Evolutionary conservation across 2,888 invertebrate genomes (phyloP).

Genomic region (Drosophila percnosoma): DNA sequence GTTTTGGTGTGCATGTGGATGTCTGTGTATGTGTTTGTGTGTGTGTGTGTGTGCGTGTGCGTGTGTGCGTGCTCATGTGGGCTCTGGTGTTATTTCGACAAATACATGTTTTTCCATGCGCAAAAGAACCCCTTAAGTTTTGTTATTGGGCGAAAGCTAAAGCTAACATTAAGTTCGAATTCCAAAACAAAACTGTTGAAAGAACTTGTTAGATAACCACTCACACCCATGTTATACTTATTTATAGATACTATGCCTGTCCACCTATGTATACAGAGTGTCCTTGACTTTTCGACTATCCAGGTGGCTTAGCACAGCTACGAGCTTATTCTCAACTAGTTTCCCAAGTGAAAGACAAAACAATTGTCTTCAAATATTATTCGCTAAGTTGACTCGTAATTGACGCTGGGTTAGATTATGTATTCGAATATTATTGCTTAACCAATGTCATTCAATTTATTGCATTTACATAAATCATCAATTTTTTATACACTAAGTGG

Average conservation of each 20-base stretch:
- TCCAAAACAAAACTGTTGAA: slow-evolving; percentile 8
- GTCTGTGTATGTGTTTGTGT: neutral
- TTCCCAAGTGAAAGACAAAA: slow-evolving; percentile 5
- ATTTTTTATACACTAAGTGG: no score
- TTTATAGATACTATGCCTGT: slow-evolving; percentile 5
- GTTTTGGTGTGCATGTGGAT: neutral
- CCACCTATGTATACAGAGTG: neutral
- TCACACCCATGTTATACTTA: slow-evolving; percentile 6
- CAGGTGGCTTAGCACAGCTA: neutral
- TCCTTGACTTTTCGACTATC: slow-evolving; percentile 14
- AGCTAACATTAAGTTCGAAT: slow-evolving; percentile 13
- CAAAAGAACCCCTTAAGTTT: neutral
- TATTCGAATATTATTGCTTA: neutral
- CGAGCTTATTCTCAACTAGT: slow-evolving; percentile 5
- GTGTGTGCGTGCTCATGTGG: neutral
- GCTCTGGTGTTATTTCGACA: neutral
- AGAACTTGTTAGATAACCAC: slow-evolving; percentile 19
- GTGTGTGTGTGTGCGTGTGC: neutral
- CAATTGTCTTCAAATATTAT: slow-evolving; percentile 2
- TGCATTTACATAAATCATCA: neutral
- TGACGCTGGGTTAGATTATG: neutral
- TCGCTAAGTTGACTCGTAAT: slow-evolving; percentile 10
- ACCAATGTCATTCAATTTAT: neutral
- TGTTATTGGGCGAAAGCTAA: slow-evolving; percentile 8
- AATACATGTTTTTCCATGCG: neutral